A percentile compares a stretch with the other conserved stretches of the same genome.
phyloP scores from a whole-genome alignment of 2,113 vertebrate species.

The Ceyx melanurus region DNA sequence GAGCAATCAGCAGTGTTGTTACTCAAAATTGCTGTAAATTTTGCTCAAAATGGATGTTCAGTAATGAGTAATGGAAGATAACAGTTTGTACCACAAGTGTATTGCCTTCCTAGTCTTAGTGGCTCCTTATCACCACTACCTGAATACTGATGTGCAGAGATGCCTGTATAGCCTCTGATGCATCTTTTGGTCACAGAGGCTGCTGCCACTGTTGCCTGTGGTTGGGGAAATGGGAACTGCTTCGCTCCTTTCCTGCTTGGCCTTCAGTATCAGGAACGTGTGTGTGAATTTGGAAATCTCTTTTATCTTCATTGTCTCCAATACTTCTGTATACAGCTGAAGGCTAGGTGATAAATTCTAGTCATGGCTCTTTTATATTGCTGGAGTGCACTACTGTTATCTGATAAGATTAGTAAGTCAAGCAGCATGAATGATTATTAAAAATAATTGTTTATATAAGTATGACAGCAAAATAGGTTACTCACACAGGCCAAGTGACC shows the following conservation, averaged over 20 bases:
- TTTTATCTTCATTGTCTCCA: background rate
- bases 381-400: background rate
- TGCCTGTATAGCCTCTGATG: background rate
- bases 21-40: background rate
- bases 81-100: background rate
- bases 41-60: background rate
- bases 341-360: constrained; percentile 22
- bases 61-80: background rate
- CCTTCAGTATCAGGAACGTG: background rate
- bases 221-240: background rate
- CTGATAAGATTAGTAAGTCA: constrained; percentile 36
- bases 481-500: constrained; percentile 31
- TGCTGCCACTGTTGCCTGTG: background rate
- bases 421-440: constrained; percentile 48
- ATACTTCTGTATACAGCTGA: background rate
- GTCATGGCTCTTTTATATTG: background rate
- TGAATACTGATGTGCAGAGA: background rate
- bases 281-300: background rate
- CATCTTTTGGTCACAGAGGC: background rate
- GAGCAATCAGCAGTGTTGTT: background rate
- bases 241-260: background rate
- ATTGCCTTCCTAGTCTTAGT: background rate
- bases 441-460: constrained; percentile 62
- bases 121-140: background rate
- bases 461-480: constrained; percentile 52